phyloP scores from a whole-genome alignment of 2,113 vertebrate genomes.

The Larimichthys crocea region DNA sequence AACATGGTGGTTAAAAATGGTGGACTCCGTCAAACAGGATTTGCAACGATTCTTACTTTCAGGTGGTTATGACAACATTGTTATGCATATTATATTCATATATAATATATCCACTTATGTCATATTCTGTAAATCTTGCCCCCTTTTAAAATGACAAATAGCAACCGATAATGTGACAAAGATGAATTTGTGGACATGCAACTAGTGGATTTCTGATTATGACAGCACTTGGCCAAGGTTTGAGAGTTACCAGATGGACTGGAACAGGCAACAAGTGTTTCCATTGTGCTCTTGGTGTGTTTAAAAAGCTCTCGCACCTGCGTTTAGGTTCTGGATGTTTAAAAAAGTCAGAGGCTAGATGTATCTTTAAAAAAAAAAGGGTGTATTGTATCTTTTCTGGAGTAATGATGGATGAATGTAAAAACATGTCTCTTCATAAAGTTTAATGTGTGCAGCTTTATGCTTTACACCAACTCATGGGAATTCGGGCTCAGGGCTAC shows the following conservation, averaged over 20 bases:
- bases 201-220: slow-evolving; percentile 7
- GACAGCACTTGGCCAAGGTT: background rate
- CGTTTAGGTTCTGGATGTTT: background rate
- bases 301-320: slow-evolving; percentile 25
- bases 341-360: slow-evolving; percentile 11
- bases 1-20: no score
- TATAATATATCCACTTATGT: no score
- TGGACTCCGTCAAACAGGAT: no score
- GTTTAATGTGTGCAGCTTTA: slow-evolving; percentile 18
- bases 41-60: no score
- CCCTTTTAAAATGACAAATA: background rate
- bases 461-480: slow-evolving; percentile 7
- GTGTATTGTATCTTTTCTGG: slow-evolving; percentile 14
- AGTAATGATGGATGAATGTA: slow-evolving; percentile 37
- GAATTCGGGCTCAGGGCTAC: slow-evolving; percentile 16
- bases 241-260: slow-evolving; percentile 26
- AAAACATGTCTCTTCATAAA: slow-evolving; percentile 41
- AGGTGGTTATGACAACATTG: no score
- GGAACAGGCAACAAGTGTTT: slow-evolving; percentile 16
- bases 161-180: slow-evolving; percentile 1
- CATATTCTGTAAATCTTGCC: no score
- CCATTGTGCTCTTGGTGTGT: slow-evolving; percentile 14
- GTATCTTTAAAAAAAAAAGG: slow-evolving; percentile 33
- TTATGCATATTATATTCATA: no score
- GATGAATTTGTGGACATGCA: slow-evolving; percentile 20